Evolutionary conservation across 2,888 invertebrate species (phyloP).

Genomic region (Cartodere bifasciata): DNA sequence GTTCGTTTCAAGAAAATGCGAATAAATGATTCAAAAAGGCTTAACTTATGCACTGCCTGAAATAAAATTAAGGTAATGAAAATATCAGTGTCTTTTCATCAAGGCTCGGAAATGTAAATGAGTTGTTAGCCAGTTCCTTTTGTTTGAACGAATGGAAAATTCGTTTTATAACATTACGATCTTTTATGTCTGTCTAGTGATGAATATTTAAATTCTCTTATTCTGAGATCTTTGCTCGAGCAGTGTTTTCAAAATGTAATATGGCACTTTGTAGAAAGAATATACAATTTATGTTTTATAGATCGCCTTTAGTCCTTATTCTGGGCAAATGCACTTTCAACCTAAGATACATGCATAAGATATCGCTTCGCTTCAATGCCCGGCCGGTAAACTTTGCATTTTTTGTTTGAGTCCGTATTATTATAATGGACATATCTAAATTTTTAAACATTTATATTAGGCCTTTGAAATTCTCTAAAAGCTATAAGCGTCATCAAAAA

Average conservation of each 20-base stretch:
- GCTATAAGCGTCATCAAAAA: no score
- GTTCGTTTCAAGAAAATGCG: no score
- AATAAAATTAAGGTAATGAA: conserved; percentile 30
- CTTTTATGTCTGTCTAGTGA: conserved; percentile 33
- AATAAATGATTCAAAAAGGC: no score
- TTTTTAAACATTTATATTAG: no score
- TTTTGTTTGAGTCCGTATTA: no score
- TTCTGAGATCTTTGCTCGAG: conserved; percentile 25
- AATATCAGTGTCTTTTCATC: conserved; percentile 29
- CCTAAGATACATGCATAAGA: no score
- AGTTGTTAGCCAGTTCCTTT: conserved; percentile 21
- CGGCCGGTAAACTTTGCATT: no score
- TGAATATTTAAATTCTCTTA: conserved; percentile 33
- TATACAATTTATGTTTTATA: conserved; percentile 30
- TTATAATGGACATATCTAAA: no score
- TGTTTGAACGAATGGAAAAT: conserved; percentile 33
- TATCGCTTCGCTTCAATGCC: no score
- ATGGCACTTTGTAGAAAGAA: conserved; percentile 29
- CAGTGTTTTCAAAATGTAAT: conserved; percentile 23
- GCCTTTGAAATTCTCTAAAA: no score
- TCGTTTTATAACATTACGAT: conserved; percentile 34
- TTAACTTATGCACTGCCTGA: no score
- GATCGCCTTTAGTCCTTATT: conserved; percentile 26
- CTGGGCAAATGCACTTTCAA: conserved; percentile 20
- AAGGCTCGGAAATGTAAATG: conserved; percentile 26